These are phyloP conservation scores for Poeciliopsis turrubarensis DNA, from an alignment of 2,113 vertebrate genomes.

Conservation along the genomic window DNA sequence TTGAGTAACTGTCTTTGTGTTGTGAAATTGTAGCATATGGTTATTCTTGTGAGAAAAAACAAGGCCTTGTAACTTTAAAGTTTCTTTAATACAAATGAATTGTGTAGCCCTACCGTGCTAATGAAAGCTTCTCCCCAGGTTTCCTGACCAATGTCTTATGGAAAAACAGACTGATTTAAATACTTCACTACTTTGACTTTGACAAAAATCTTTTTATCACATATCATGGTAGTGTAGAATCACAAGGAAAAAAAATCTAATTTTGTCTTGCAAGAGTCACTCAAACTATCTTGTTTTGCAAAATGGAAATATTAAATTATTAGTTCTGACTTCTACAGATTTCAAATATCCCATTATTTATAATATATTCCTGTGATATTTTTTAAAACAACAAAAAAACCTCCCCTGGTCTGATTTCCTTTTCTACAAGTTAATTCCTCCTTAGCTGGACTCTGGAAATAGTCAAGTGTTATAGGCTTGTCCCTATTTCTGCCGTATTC, in stretches of 20 bases:
- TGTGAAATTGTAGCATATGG: background rate
- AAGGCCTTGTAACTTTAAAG: background rate
- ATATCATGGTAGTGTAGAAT: background rate
- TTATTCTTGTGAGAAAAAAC: background rate
- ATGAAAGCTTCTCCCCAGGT: background rate
- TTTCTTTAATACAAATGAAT: background rate
- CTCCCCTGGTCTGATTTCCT: background rate
- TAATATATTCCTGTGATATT: background rate
- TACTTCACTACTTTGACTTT: background rate
- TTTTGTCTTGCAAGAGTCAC: background rate
- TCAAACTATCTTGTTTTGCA: background rate
- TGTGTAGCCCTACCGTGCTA: background rate
- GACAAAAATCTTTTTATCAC: background rate
- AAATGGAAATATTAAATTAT: background rate
- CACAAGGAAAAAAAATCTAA: background rate
- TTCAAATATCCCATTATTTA: background rate
- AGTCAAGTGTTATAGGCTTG: constrained; percentile 43
- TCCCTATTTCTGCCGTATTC: constrained; percentile 63
- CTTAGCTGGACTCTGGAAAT: constrained; percentile 53
- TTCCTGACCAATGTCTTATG: background rate
- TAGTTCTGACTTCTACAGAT: background rate
- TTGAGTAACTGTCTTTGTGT: background rate
- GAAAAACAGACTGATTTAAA: background rate
- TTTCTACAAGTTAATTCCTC: constrained; percentile 51
- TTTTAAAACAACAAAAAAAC: background rate